phyloP scores from a whole-genome alignment of 2,113 vertebrate genomes.

The Chloropsis hardwickii region DNA sequence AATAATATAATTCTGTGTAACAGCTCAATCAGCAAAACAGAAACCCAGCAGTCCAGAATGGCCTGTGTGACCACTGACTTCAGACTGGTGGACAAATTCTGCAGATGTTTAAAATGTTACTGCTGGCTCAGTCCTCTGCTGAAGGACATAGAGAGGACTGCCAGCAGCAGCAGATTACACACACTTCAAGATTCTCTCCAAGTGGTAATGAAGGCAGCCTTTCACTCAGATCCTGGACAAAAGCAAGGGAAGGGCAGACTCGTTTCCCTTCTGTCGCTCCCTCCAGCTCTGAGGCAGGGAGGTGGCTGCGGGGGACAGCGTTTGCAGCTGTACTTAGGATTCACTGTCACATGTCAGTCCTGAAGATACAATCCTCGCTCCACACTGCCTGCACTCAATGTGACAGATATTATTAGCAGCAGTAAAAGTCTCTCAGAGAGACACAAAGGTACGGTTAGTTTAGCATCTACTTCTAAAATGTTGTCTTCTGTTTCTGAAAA shows the following conservation, averaged over 20 bases:
- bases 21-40: neutral
- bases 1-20: neutral
- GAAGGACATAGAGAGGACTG: slow-evolving; percentile 28
- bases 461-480: neutral
- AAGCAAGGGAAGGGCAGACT: neutral
- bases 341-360: neutral
- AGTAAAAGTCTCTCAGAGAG: neutral
- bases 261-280: neutral
- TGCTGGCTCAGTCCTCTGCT: neutral
- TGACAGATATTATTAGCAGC: slow-evolving; percentile 42
- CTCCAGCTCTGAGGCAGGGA: neutral
- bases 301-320: neutral
- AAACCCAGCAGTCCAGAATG: neutral
- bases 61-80: slow-evolving; percentile 7
- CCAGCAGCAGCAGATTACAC: neutral
- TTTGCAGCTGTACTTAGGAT: neutral
- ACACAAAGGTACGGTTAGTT: neutral
- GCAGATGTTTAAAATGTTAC: neutral
- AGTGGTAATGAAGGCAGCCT: neutral
- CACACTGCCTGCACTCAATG: neutral
- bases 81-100: neutral
- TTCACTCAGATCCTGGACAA: neutral
- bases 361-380: neutral
- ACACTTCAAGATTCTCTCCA: neutral
- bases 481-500: neutral